Evolutionary conservation across 2,888 invertebrate species (phyloP).

Genomic region (Lasius fuliginosus): DNA sequence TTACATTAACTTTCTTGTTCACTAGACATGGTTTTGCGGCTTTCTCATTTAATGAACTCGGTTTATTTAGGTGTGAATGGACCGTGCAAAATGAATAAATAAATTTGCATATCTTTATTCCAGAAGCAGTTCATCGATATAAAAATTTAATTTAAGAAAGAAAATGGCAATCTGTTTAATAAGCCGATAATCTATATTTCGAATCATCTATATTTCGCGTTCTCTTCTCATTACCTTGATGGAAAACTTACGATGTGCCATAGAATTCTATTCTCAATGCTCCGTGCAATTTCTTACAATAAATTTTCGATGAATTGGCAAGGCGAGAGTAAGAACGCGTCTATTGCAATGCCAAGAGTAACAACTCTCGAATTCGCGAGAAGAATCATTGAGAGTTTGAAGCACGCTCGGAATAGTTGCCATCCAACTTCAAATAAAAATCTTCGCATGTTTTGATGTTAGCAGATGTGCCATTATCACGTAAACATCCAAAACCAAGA

Average conservation of each 20-base stretch:
- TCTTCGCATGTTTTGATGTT: not conserved
- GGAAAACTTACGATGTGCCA: not conserved
- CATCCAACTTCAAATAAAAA: constrained; percentile 4
- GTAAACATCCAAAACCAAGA: not conserved
- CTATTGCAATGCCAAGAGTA: not conserved
- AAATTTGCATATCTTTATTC: not conserved
- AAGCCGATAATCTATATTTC: not conserved
- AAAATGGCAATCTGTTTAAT: not conserved
- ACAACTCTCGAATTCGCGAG: not conserved
- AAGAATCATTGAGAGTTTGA: not conserved
- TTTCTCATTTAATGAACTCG: not conserved
- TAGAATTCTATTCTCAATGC: constrained; percentile 4
- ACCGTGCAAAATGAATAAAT: not conserved
- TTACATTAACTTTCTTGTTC: constrained; percentile 16
- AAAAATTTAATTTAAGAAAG: not conserved
- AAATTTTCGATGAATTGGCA: not conserved
- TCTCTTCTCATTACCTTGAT: not conserved
- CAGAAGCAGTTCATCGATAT: not conserved
- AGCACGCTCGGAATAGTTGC: constrained; percentile 1
- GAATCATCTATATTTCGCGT: not conserved
- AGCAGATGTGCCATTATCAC: not conserved
- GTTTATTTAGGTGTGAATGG: not conserved
- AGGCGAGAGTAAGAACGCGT: constrained; percentile 3
- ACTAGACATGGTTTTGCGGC: no score
- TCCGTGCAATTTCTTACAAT: constrained; percentile 8